Conservation (phyloP, 2,797 vertebrate species). For the Scomberomorus guttatus region DNA sequence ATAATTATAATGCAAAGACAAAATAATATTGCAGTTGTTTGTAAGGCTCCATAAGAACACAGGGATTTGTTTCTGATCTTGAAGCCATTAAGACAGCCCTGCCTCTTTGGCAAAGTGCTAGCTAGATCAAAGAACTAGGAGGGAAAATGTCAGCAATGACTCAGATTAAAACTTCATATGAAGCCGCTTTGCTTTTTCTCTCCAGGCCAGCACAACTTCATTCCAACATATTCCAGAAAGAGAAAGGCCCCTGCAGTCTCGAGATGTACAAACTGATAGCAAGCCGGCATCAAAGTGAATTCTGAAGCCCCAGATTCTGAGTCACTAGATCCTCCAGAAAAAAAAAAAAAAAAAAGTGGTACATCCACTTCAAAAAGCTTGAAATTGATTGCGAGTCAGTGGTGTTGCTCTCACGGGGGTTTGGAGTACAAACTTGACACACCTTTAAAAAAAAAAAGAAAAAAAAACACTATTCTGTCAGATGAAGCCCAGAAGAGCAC, state of each 20-base stretch:
- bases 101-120: constrained; percentile 30
- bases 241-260: constrained; percentile 55
- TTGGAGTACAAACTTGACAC: constrained; percentile 28
- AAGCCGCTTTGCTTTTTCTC: constrained; percentile 37
- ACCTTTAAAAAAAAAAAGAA: constrained; percentile 16
- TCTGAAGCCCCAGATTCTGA: constrained; percentile 51
- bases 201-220: constrained; percentile 51
- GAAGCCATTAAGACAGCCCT: constrained; percentile 49
- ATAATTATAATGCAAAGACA: constrained; percentile 35
- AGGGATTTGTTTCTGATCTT: constrained; percentile 39
- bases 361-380: constrained; percentile 49
- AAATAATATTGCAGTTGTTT: constrained; percentile 9
- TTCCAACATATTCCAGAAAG: constrained; percentile 51
- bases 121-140: constrained; percentile 62
- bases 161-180: constrained; percentile 60
- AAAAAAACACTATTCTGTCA: background rate
- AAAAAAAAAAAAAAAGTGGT: background rate
- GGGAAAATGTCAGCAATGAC: constrained; percentile 59
- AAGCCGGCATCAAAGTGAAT: constrained; percentile 71
- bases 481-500: constrained; percentile 16
- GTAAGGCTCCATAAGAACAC: constrained; percentile 35
- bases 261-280: constrained; percentile 53
- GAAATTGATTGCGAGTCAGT: constrained; percentile 35
- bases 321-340: constrained; percentile 40
- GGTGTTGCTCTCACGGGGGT: constrained; percentile 16